A percentile compares a stretch with the other conserved stretches of the same genome.
Conservation (phyloP, 2,113 vertebrate species). For the Pandion haliaetus region DNA sequence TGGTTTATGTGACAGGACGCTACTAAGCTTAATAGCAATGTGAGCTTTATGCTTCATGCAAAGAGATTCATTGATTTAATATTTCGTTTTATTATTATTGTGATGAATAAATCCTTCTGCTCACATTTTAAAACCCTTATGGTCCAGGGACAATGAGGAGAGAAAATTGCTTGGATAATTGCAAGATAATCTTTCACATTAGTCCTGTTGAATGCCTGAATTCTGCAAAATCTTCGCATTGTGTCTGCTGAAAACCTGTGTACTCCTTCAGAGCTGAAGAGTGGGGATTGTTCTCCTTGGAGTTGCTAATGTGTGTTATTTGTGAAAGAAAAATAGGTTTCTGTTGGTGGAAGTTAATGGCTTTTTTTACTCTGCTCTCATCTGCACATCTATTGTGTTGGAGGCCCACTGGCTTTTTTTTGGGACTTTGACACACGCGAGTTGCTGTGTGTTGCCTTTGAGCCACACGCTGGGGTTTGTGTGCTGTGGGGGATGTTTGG, state of each 20-base stretch:
- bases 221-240: background rate
- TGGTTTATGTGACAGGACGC: slow-evolving; percentile 26
- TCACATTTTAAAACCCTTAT: slow-evolving; percentile 19
- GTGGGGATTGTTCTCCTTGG: background rate
- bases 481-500: accelerated
- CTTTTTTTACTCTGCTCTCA: background rate
- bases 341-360: background rate
- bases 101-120: slow-evolving; percentile 60
- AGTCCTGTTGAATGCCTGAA: background rate
- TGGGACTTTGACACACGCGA: background rate
- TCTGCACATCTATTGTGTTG: background rate
- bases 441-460: accelerated
- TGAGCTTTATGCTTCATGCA: background rate
- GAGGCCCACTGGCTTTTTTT: background rate
- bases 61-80: slow-evolving; percentile 61
- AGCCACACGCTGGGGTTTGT: accelerated
- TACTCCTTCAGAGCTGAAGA: background rate
- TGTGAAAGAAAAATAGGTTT: background rate
- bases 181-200: slow-evolving; percentile 19
- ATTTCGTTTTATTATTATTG: slow-evolving; percentile 46
- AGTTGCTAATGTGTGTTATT: background rate
- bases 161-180: slow-evolving; percentile 58
- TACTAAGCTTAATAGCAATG: background rate
- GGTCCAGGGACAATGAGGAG: slow-evolving; percentile 28
- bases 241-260: background rate